phyloP scores from a whole-genome alignment of 2,113 vertebrate genomes.

The Abramis brama region DNA sequence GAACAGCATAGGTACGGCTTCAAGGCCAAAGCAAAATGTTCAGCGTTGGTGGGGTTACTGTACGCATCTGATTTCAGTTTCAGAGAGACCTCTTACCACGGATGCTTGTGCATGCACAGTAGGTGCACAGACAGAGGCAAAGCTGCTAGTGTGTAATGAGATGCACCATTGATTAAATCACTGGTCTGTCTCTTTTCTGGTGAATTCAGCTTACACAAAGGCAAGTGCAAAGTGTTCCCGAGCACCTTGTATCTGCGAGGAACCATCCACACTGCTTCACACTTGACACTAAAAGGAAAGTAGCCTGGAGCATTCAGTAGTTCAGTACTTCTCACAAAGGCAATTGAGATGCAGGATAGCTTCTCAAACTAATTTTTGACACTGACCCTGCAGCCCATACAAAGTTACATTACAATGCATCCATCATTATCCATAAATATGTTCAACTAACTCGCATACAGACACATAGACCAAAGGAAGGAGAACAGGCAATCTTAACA shows the following conservation, averaged over 20 bases:
- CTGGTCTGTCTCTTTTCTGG: background rate
- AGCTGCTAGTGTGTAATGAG: background rate
- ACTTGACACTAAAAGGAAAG: background rate
- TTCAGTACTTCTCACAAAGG: background rate
- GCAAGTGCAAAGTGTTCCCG: background rate
- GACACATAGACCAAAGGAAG: constrained; percentile 21
- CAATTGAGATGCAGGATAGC: constrained; percentile 9
- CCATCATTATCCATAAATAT: constrained; percentile 8
- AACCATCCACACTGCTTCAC: background rate
- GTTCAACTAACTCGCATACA: background rate
- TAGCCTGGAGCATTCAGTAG: constrained; percentile 7
- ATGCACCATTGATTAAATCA: background rate
- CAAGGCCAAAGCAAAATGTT: background rate
- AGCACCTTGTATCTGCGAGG: background rate
- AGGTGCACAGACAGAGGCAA: background rate
- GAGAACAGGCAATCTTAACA: constrained; percentile 18
- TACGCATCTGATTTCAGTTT: background rate
- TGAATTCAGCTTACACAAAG: background rate
- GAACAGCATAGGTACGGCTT: background rate
- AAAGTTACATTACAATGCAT: background rate
- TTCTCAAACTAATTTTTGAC: background rate
- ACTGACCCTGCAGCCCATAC: constrained; percentile 5
- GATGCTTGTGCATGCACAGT: background rate
- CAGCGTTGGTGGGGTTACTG: background rate
- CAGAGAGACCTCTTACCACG: background rate